Base-by-base conservation (phyloP, 2,113 vertebrate genomes). In the Forbesichthys agassizii region DNA sequence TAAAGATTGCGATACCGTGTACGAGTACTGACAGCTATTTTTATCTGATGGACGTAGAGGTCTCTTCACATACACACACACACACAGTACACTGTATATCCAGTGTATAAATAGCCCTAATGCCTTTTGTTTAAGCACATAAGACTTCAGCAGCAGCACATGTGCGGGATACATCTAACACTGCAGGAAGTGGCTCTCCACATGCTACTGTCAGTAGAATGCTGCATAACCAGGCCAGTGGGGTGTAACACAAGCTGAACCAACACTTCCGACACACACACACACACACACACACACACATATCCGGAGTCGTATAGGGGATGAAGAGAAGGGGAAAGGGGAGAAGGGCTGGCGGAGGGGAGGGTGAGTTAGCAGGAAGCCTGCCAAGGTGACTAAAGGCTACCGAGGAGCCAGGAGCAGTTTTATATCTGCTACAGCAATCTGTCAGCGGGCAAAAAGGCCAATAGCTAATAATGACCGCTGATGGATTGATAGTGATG, bases 401-500 rank as follows among this genome's bases (percentile, higher is more conserved):
- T 61, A 49, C 55, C 3, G 71, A 67, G 75, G 67, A 75, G 71
- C 33, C 58, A 7, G 51, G 63, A 51, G 51, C 13, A 33, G 18
- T 51, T 49, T 27, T 13, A 12, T 7, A 46, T 69, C 51, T 52
- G 12, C 13, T 62, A 36, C 33, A 62, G 52, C 59, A 69, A 74
- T 81, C 64, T 81, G 79, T 80, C 80, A 81, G 71, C 60, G 69
- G 75, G 61, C 59, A 61, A 71, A 81, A 75, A 68, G 69, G 54
- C 62, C 48, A 52, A 73, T 79, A 81, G 73, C 73, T 60, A 81
- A 84, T 86, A 82, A 85, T 82, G 79, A 14, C 1, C 33, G 68
- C 58, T 63, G 77, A 80, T 56, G 80, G 83, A 85, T 82, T 61
- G 79, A 77, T 80, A 61, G 79, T 67, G 73, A 74, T 74, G 77